Evolutionary conservation across 2,797 vertebrate genomes (phyloP).

Genomic region (Amblyopsis hoosieri): DNA sequence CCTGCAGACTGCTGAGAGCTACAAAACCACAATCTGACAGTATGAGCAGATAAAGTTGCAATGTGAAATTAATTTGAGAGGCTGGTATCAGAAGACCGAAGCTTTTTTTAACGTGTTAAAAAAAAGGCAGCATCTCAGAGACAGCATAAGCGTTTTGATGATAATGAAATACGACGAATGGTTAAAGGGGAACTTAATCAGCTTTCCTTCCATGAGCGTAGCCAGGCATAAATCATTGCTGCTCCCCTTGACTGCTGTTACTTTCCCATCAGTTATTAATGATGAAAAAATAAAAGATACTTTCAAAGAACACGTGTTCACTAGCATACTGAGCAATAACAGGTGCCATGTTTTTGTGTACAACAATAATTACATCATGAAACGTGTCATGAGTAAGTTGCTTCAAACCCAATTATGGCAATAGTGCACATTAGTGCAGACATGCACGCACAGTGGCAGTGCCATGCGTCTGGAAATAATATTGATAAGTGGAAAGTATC

Average conservation of each 20-base stretch:
- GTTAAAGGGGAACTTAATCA: constrained; percentile 42
- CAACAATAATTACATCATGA: too few relatives aligned
- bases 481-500: constrained; percentile 17
- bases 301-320: background rate
- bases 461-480: constrained; percentile 6
- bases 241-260: constrained; percentile 33
- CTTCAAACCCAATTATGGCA: background rate
- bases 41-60: constrained; percentile 43
- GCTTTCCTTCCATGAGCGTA: constrained; percentile 44
- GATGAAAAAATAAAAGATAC: constrained; percentile 40
- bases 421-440: background rate
- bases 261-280: constrained; percentile 18
- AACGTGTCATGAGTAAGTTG: too few relatives aligned
- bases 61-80: constrained; percentile 53
- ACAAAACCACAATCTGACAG: background rate
- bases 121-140: constrained; percentile 49
- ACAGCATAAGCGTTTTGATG: constrained; percentile 53
- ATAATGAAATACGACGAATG: constrained; percentile 48
- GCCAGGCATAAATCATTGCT: constrained; percentile 51
- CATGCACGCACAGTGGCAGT: too few relatives aligned
- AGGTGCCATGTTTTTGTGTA: background rate
- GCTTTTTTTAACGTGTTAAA: constrained; percentile 62
- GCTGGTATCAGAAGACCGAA: constrained; percentile 27
- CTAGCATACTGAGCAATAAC: background rate
- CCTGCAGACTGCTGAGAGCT: too few relatives aligned